These are phyloP conservation scores for Hypotaenidia philippensis DNA, from an alignment of 2,797 vertebrate species.

Conservation along the genomic window DNA sequence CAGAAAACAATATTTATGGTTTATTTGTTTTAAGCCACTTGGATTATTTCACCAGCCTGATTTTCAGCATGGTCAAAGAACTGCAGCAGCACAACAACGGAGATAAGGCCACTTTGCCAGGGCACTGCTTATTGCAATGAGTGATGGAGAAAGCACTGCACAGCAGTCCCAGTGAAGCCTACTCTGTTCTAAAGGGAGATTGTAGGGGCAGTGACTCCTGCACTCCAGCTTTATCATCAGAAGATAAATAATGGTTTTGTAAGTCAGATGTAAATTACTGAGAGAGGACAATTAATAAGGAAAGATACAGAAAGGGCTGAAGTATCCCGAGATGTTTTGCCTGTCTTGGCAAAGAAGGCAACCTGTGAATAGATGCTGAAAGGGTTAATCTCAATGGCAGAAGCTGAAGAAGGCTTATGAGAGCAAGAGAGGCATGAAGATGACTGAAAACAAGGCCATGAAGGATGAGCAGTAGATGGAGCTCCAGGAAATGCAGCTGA, in stretches of 20 bases:
- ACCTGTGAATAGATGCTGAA: background rate
- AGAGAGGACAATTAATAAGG: background rate
- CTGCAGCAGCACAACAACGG: background rate
- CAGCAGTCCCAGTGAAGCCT: background rate
- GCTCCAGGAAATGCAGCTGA: slow-evolving; percentile 97
- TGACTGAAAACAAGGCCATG: slow-evolving; percentile 94
- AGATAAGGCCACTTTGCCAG: background rate
- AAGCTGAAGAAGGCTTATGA: too few relatives aligned
- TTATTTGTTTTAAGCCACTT: background rate
- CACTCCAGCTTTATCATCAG: background rate
- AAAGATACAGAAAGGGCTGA: background rate
- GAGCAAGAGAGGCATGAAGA: slow-evolving; percentile 93
- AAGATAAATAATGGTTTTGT: background rate
- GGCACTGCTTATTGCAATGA: background rate
- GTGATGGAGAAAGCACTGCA: background rate
- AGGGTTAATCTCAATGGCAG: background rate
- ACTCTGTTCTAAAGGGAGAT: background rate
- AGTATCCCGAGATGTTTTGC: background rate
- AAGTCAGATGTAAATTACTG: background rate
- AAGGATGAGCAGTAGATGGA: slow-evolving; percentile 99
- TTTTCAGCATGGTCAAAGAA: background rate
- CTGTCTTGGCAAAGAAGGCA: background rate
- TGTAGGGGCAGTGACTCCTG: background rate
- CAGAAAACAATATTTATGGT: rapidly evolving
- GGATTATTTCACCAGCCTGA: background rate